These are phyloP conservation scores for Synergus itoensis DNA, from an alignment of 2,888 invertebrate species.

Conservation along the genomic window DNA sequence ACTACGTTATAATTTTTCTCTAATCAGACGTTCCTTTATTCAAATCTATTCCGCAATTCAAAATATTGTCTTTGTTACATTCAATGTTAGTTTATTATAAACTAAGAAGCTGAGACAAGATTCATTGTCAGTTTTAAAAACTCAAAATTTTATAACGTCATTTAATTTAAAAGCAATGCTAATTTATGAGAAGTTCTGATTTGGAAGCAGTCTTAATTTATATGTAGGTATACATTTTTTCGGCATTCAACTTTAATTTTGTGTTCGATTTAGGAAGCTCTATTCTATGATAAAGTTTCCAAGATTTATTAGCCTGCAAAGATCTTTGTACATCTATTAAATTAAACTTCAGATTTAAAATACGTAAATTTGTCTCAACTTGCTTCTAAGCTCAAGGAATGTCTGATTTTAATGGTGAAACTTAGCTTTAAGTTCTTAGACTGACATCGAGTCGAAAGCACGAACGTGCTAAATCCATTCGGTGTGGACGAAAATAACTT, in stretches of 20 bases:
- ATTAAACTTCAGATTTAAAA: neutral
- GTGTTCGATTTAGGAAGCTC: neutral
- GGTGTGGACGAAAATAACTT: neutral
- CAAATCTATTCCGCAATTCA: neutral
- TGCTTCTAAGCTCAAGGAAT: neutral
- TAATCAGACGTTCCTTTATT: conserved; percentile 19
- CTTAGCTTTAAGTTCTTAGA: conserved; percentile 34
- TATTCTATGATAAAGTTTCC: neutral
- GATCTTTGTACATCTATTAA: neutral
- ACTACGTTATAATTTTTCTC: conserved; percentile 35
- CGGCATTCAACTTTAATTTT: neutral
- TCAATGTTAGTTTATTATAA: neutral
- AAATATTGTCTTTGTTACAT: neutral
- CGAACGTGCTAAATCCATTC: conserved; percentile 14
- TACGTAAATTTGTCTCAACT: neutral
- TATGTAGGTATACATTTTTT: neutral
- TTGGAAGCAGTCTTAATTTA: neutral
- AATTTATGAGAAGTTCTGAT: neutral
- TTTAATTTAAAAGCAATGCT: neutral
- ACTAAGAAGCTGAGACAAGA: neutral
- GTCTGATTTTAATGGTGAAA: conserved; percentile 39
- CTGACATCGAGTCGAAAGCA: conserved; percentile 24
- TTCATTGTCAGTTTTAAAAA: neutral
- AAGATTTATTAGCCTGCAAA: neutral
- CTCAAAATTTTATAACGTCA: neutral